These are phyloP conservation scores for Capreolus pygargus DNA, from an alignment of 2,113 vertebrate species.

Conservation along the genomic window DNA sequence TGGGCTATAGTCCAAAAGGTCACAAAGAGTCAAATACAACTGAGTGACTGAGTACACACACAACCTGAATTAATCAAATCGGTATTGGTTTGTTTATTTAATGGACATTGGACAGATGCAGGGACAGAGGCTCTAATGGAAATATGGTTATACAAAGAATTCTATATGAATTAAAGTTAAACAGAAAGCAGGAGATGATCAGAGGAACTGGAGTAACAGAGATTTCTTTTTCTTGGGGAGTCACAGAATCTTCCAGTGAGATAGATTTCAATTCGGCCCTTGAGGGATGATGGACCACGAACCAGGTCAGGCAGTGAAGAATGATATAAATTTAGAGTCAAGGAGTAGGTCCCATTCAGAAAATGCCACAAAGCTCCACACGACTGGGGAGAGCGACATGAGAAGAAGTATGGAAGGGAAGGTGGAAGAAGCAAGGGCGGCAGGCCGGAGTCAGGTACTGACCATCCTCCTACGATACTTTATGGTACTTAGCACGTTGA, in stretches of 20 bases:
- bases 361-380: not conserved
- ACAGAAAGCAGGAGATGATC: not conserved
- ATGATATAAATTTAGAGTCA: not conserved
- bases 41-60: not conserved
- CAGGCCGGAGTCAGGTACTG: not conserved
- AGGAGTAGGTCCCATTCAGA: not conserved
- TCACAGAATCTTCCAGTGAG: not conserved
- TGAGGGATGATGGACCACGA: not conserved
- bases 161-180: not conserved
- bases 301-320: not conserved
- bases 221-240: not conserved
- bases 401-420: not conserved
- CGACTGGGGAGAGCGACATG: not conserved
- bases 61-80: not conserved
- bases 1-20: not conserved
- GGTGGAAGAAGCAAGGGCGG: not conserved
- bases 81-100: not conserved
- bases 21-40: not conserved
- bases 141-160: not conserved
- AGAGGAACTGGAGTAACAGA: not conserved
- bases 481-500: fast-evolving
- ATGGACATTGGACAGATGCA: not conserved
- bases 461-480: fast-evolving
- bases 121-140: not conserved
- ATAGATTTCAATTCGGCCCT: not conserved